Conservation (phyloP, 1,140 invertebrate species). For the Mylabris phalerata region DNA sequence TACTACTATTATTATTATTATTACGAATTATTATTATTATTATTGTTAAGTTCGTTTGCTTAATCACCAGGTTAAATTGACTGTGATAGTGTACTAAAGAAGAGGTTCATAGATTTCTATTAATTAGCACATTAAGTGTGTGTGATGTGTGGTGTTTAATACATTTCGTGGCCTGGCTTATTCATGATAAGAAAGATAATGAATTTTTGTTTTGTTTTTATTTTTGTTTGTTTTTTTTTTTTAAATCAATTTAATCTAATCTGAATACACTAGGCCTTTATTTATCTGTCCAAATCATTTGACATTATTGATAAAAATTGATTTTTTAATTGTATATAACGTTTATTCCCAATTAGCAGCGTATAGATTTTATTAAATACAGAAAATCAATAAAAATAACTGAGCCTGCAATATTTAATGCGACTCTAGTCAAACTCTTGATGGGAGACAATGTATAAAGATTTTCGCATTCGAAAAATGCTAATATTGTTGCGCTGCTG, state of each 20-base stretch:
- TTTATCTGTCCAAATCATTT: too few relatives aligned
- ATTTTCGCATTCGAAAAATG: too few relatives aligned
- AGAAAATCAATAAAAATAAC: neutral
- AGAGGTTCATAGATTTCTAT: conserved; percentile 18
- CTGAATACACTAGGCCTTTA: too few relatives aligned
- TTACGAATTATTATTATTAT: too few relatives aligned
- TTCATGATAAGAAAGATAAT: conserved; percentile 7
- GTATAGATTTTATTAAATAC: neutral
- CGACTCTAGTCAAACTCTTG: conserved; percentile 11
- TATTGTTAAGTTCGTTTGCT: conserved; percentile 21
- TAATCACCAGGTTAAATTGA: conserved; percentile 41
- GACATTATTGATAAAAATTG: too few relatives aligned
- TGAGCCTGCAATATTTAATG: conserved; percentile 10
- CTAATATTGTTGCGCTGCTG: too few relatives aligned
- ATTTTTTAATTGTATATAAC: conserved; percentile 1
- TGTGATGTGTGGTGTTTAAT: conserved; percentile 16
- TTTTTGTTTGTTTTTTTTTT: conserved; percentile 1
- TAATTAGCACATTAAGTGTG: conserved; percentile 16
- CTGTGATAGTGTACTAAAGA: conserved; percentile 44
- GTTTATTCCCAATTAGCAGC: conserved; percentile 2
- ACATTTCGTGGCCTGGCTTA: conserved; percentile 8
- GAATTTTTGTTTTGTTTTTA: conserved; percentile 3
- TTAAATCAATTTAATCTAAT: too few relatives aligned
- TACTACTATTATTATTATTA: too few relatives aligned
- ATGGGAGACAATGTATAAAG: too few relatives aligned